Conservation (phyloP, 2,888 invertebrate genomes). For the Lacanobia oleracea region DNA sequence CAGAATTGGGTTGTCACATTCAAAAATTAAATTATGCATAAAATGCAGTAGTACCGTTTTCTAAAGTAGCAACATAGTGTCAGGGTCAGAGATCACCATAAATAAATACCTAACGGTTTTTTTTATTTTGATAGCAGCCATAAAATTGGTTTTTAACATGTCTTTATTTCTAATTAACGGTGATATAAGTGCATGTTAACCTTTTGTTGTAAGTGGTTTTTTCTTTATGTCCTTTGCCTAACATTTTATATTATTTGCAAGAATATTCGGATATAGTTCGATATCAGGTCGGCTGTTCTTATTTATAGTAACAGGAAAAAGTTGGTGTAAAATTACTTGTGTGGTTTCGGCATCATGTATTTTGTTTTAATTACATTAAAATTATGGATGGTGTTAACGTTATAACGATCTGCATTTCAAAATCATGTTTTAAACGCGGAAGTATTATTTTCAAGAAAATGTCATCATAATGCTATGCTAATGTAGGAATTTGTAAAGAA, state of each 20-base stretch:
- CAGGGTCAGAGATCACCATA: conserved; percentile 21
- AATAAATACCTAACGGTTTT: neutral
- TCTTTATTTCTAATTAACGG: conserved; percentile 22
- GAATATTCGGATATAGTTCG: neutral
- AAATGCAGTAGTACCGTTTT: conserved; percentile 19
- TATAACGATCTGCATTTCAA: neutral
- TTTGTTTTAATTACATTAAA: neutral
- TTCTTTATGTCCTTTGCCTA: neutral
- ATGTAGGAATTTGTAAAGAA: conserved; percentile 18
- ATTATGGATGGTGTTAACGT: no score
- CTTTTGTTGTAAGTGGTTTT: neutral
- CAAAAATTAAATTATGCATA: conserved; percentile 13
- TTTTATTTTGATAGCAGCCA: conserved; percentile 9
- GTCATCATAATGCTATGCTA: neutral
- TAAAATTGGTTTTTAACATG: neutral
- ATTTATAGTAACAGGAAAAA: conserved; percentile 7
- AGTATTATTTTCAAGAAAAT: neutral
- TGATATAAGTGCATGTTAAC: neutral
- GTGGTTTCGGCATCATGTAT: neutral
- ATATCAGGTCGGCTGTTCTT: neutral
- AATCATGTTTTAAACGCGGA: neutral
- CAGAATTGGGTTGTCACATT: neutral
- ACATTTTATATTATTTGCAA: neutral
- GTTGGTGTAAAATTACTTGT: neutral
- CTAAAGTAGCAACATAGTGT: neutral